These are phyloP conservation scores for Callipepla squamata DNA, from an alignment of 2,113 vertebrate species.

Conservation along the genomic window DNA sequence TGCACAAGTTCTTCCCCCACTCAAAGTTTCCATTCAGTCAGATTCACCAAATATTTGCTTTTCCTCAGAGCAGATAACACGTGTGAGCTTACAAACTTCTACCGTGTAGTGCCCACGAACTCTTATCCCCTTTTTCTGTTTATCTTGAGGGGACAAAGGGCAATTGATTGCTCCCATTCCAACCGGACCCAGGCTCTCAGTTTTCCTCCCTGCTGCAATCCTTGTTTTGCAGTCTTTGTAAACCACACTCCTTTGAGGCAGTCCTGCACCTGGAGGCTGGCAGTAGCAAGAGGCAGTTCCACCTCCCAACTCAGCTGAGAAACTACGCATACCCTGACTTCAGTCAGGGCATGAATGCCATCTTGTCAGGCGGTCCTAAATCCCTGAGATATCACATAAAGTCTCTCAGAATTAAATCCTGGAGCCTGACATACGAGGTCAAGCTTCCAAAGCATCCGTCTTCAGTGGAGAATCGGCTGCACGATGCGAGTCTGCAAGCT, in stretches of 20 bases:
- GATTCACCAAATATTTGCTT: conserved; percentile 53
- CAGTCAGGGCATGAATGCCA: background rate
- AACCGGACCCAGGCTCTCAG: background rate
- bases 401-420: background rate
- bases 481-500: rapidly evolving
- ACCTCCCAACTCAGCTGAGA: background rate
- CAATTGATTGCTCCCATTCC: conserved; percentile 29
- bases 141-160: conserved; percentile 48
- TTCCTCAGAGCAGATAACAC: conserved; percentile 34
- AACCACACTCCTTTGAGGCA: background rate
- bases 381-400: rapidly evolving
- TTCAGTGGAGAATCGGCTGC: background rate
- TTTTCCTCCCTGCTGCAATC: background rate
- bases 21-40: background rate
- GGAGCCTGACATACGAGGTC: background rate
- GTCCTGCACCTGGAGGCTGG: background rate
- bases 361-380: background rate
- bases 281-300: background rate
- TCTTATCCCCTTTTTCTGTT: conserved; percentile 7
- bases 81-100: conserved; percentile 22
- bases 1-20: background rate
- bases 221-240: background rate
- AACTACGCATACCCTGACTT: background rate
- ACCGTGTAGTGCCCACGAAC: background rate
- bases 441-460: background rate